Conservation (phyloP, 2,797 vertebrate species). For the Pseudochromis fuscus region DNA sequence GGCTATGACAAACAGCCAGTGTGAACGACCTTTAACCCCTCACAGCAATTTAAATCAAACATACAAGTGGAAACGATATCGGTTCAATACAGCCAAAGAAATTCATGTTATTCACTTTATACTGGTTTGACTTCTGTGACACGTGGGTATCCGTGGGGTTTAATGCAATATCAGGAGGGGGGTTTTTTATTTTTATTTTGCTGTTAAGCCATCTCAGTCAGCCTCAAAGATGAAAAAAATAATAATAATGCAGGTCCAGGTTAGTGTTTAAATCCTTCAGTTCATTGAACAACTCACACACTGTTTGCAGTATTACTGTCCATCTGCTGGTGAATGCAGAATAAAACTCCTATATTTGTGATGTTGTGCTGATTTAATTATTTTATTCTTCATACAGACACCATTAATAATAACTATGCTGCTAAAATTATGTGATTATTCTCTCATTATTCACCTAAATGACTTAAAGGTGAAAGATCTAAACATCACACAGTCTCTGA, state of each 20-base stretch:
- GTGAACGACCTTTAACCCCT: neutral
- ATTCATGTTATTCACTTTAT: neutral
- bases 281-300: too few relatives aligned
- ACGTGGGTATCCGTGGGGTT: neutral
- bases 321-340: neutral
- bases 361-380: constrained; percentile 3
- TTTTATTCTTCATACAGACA: neutral
- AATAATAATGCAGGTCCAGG: too few relatives aligned
- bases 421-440: constrained; percentile 3
- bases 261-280: too few relatives aligned
- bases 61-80: neutral
- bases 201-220: too few relatives aligned
- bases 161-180: neutral
- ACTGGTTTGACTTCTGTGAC: neutral
- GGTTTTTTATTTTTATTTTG: too few relatives aligned
- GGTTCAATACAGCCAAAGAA: neutral
- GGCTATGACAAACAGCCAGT: constrained; percentile 9
- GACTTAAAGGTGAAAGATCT: constrained; percentile 22
- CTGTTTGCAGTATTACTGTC: neutral
- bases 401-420: constrained; percentile 3
- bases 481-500: constrained; percentile 21
- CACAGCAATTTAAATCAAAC: neutral
- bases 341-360: neutral
- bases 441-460: constrained; percentile 39
- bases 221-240: neutral